Conservation (phyloP, 2,113 vertebrate species). For the Xiphophorus hellerii region DNA sequence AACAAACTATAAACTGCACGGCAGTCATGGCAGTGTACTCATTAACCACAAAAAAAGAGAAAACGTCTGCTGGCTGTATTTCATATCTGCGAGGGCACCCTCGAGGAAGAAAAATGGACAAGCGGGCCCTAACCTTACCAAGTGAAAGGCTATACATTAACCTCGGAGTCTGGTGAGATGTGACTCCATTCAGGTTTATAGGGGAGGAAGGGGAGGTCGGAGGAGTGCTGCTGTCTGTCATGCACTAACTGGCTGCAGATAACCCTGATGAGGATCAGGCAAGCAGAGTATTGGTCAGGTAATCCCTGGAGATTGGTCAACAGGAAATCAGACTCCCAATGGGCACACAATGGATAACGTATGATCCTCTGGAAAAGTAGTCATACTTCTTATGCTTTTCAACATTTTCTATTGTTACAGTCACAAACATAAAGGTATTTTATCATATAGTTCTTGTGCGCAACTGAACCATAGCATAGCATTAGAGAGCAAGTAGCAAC, state of each 20-base stretch:
- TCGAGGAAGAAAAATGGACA: slow-evolving; percentile 18
- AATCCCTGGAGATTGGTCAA: slow-evolving; percentile 28
- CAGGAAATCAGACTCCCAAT: slow-evolving; percentile 13
- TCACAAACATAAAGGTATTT: too few relatives aligned
- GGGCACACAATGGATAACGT: background rate
- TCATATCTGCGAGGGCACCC: slow-evolving; percentile 28
- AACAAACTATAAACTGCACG: slow-evolving; percentile 52
- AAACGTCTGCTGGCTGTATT: slow-evolving; percentile 31
- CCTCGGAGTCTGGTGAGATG: slow-evolving; percentile 44
- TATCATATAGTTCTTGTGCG: too few relatives aligned
- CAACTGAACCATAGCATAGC: background rate
- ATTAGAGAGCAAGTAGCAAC: background rate
- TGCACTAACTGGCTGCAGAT: slow-evolving; percentile 56
- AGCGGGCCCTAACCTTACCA: slow-evolving; percentile 43
- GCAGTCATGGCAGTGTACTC: slow-evolving; percentile 46
- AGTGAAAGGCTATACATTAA: slow-evolving; percentile 70
- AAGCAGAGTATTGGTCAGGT: slow-evolving; percentile 33
- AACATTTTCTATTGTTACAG: too few relatives aligned
- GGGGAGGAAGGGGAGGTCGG: slow-evolving; percentile 41
- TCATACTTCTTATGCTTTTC: too few relatives aligned
- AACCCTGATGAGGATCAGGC: slow-evolving; percentile 57
- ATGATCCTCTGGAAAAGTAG: too few relatives aligned
- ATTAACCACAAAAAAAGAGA: slow-evolving; percentile 58
- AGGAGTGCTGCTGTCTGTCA: slow-evolving; percentile 49
- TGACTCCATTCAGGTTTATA: slow-evolving; percentile 59